A percentile compares a stretch with the other conserved stretches of the same genome.
Evolutionary conservation across 2,888 invertebrate species (phyloP).

Genomic region (Rotaria macrura): DNA sequence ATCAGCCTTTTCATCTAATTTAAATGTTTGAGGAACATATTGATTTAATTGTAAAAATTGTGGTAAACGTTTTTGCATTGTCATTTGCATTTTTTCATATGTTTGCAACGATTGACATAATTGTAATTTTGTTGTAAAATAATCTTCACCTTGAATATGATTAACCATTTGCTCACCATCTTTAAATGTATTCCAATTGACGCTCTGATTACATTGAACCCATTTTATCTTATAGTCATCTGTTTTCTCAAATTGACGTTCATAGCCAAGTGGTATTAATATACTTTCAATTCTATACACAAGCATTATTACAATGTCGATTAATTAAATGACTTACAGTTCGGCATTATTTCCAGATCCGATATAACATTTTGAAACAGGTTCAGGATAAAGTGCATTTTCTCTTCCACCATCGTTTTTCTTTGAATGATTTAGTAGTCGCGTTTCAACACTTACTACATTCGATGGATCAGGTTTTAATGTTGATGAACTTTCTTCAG

Average conservation of each 20-base stretch:
- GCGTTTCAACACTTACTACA: background rate
- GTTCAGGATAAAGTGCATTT: slow-evolving; percentile 22
- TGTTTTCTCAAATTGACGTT: slow-evolving; percentile 1
- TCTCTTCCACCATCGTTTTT: background rate
- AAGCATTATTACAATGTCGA: too few relatives aligned
- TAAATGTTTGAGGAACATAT: slow-evolving; percentile 48
- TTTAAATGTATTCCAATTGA: slow-evolving; percentile 31
- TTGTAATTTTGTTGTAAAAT: slow-evolving; percentile 49
- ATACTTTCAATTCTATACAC: background rate
- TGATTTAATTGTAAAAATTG: slow-evolving; percentile 41
- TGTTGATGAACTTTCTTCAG: background rate
- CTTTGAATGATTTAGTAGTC: background rate
- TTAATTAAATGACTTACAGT: background rate
- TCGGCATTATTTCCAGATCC: slow-evolving; percentile 31
- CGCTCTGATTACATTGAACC: slow-evolving; percentile 25
- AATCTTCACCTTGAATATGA: slow-evolving; percentile 39
- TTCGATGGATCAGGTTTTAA: background rate
- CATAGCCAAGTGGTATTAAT: slow-evolving; percentile 20
- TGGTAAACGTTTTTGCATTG: slow-evolving; percentile 41
- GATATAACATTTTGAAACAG: slow-evolving; percentile 22
- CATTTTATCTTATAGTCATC: slow-evolving; percentile 33
- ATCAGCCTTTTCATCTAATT: slow-evolving; percentile 45
- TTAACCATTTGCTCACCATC: slow-evolving; percentile 34
- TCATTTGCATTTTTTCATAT: slow-evolving; percentile 35
- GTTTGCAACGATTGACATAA: slow-evolving; percentile 46